Percentiles rank a stretch among this genome's conserved stretches.
phyloP scores from a whole-genome alignment of 2,113 vertebrate genomes.

The Sisor rabdophorus region DNA sequence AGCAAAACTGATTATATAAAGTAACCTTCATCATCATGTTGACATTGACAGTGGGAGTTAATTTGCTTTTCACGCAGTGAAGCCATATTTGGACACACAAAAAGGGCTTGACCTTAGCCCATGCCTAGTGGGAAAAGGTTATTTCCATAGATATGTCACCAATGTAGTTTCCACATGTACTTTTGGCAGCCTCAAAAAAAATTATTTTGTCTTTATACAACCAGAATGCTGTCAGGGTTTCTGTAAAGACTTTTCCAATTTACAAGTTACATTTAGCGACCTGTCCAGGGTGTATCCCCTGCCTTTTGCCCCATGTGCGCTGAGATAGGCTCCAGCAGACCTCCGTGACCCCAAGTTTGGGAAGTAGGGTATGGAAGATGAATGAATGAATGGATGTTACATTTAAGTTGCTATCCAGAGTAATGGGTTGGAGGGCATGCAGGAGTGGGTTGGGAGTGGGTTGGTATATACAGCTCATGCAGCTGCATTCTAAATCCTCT shows the following conservation, averaged over 20 bases:
- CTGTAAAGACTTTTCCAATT: background rate
- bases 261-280: no score
- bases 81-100: conserved; percentile 10
- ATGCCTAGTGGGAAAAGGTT: conserved; percentile 6
- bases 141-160: conserved; percentile 22
- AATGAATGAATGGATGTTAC: no score
- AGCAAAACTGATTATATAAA: conserved; percentile 6
- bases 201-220: background rate
- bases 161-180: background rate
- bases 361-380: no score
- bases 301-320: no score
- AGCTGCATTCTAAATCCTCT: no score
- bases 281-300: no score
- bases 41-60: conserved; percentile 5
- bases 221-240: background rate
- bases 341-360: no score
- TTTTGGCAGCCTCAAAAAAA: background rate
- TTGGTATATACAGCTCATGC: no score
- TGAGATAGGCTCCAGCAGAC: no score
- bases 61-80: conserved; percentile 2
- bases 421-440: no score
- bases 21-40: conserved; percentile 26
- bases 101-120: background rate
- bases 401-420: no score
- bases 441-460: no score